A percentile compares a stretch with the other conserved stretches of the same genome.
phyloP scores from a whole-genome alignment of 2,888 invertebrate species.

The Hirtodrosophila trivittata region DNA sequence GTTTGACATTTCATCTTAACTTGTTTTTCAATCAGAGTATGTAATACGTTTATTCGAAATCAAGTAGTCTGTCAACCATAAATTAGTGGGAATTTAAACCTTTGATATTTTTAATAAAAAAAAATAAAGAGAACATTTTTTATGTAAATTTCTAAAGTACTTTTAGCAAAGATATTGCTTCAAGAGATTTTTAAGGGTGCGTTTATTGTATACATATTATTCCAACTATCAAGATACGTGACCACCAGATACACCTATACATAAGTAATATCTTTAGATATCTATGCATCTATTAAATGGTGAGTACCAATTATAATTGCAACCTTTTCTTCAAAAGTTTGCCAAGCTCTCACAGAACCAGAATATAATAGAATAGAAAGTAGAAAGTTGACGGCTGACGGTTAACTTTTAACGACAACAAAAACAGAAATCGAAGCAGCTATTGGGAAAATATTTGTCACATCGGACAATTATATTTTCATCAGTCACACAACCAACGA shows the following conservation, averaged over 20 bases:
- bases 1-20: too few species aligned
- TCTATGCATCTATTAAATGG: neutral
- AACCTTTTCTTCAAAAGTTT: slow-evolving; percentile 4
- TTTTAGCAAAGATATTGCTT: too few species aligned
- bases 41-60: neutral
- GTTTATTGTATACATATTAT: too few species aligned
- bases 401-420: neutral
- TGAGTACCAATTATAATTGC: neutral
- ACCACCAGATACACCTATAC: too few species aligned
- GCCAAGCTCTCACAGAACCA: neutral
- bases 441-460: slow-evolving; percentile 23
- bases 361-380: neutral
- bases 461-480: slow-evolving; percentile 16
- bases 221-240: too few species aligned
- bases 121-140: neutral
- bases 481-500: slow-evolving; percentile 34
- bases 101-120: neutral
- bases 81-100: neutral
- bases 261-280: too few species aligned
- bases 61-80: slow-evolving; percentile 9
- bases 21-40: too few species aligned
- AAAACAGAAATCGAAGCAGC: slow-evolving; percentile 25
- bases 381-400: neutral
- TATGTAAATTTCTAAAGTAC: neutral
- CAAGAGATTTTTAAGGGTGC: too few species aligned